phyloP scores from a whole-genome alignment of 2,888 invertebrate species.

The Drosophila mimetica region DNA sequence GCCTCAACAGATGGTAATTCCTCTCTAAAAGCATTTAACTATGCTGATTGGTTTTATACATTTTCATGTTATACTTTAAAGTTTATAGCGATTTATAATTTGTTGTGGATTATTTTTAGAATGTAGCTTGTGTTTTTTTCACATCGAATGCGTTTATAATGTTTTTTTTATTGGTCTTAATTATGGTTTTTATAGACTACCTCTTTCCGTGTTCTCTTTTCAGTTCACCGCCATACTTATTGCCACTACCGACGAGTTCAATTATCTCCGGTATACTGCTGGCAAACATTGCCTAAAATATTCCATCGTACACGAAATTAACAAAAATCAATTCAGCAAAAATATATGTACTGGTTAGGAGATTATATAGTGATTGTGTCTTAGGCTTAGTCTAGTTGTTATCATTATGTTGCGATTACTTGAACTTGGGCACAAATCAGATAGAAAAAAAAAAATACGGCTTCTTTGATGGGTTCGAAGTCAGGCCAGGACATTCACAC shows the following conservation, averaged over 20 bases:
- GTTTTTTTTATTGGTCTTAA: slow-evolving; percentile 53
- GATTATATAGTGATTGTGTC: slow-evolving; percentile 47
- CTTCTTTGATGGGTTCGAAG: slow-evolving; percentile 40
- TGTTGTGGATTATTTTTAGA: slow-evolving; percentile 35
- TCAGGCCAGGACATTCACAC: slow-evolving; percentile 60
- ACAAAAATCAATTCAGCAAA: slow-evolving; percentile 56
- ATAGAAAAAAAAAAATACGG: slow-evolving; percentile 3
- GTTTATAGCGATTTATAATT: slow-evolving; percentile 34
- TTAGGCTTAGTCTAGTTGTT: slow-evolving; percentile 38
- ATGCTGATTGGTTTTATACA: slow-evolving; percentile 17
- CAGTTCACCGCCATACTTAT: slow-evolving; percentile 99
- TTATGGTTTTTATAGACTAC: slow-evolving; percentile 87
- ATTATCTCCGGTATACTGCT: slow-evolving; percentile 99
- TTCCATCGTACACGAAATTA: slow-evolving; percentile 62
- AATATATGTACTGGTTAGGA: slow-evolving; percentile 45
- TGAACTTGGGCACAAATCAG: slow-evolving; percentile 4
- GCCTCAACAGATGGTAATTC: slow-evolving; percentile 12
- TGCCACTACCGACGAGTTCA: slow-evolving; percentile 99
- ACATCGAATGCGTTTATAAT: slow-evolving; percentile 42
- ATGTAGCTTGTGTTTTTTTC: slow-evolving; percentile 61
- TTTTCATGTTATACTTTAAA: slow-evolving; percentile 42
- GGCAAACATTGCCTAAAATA: slow-evolving; percentile 99
- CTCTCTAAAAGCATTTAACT: slow-evolving; percentile 13
- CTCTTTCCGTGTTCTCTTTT: slow-evolving; percentile 99
- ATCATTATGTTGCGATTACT: slow-evolving; percentile 15